Percentiles rank a stretch among this genome's conserved stretches.
Evolutionary conservation across 1,140 invertebrate genomes (phyloP).

Genomic region (Chrysoperla carnea): DNA sequence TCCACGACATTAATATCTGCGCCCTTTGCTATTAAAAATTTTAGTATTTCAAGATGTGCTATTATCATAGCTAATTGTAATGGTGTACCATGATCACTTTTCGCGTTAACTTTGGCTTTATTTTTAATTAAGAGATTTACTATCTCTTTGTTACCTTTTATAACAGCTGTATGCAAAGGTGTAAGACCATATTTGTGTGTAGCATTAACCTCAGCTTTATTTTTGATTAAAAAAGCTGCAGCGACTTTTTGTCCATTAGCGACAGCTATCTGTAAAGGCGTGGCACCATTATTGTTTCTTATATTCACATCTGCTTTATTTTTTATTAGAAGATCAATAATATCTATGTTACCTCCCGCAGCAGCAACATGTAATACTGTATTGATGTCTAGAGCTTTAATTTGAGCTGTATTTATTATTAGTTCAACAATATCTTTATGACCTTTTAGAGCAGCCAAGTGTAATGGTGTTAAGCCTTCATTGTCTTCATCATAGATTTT

Average conservation of each 20-base stretch:
- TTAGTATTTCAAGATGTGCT: slow-evolving; percentile 22
- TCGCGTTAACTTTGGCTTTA: slow-evolving; percentile 6
- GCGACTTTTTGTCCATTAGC: slow-evolving; percentile 48
- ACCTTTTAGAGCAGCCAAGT: slow-evolving; percentile 7
- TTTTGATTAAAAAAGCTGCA: slow-evolving; percentile 8
- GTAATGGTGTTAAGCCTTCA: slow-evolving; percentile 8
- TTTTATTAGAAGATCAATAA: slow-evolving; percentile 3
- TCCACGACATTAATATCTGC: slow-evolving; percentile 6
- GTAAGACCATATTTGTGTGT: slow-evolving; percentile 7
- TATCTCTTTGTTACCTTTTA: slow-evolving; percentile 54
- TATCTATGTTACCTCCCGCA: background rate
- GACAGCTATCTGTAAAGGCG: slow-evolving; percentile 34
- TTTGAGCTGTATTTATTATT: slow-evolving; percentile 3
- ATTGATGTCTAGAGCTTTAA: slow-evolving; percentile 1
- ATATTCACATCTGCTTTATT: slow-evolving; percentile 3
- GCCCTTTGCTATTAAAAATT: slow-evolving; percentile 7
- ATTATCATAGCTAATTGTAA: slow-evolving; percentile 29
- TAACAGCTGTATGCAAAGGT: slow-evolving; percentile 10
- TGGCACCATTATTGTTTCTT: slow-evolving; percentile 1
- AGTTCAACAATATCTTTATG: slow-evolving; percentile 4
- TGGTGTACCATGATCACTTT: slow-evolving; percentile 19
- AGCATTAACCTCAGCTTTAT: slow-evolving; percentile 5
- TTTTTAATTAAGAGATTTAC: slow-evolving; percentile 7
- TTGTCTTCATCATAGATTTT: slow-evolving; percentile 5
- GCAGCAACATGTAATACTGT: background rate